Base-by-base conservation (phyloP, 1,140 invertebrate genomes). In the Anadara kagoshimensis region DNA sequence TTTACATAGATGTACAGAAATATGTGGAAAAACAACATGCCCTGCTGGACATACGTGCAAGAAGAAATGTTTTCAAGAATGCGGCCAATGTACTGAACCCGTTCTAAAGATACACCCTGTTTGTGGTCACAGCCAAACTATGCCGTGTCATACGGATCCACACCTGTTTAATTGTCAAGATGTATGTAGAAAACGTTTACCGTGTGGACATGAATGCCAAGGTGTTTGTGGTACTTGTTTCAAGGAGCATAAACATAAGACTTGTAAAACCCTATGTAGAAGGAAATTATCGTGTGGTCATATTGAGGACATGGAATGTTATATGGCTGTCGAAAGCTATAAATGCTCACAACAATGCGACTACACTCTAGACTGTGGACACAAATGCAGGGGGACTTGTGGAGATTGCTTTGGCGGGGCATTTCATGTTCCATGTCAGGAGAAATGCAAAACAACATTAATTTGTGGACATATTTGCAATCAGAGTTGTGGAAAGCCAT, bases 181-280 rank as follows among this genome's bases (percentile, higher is more conserved):
- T 8, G 22, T 43, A 12, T 80, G 81, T 57, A 11, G 56, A 24
- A n/a, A 54, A 24, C 20, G 41, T 14, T 61, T 77, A 29, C 41
- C 44, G 12, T 94, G 93, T 84, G 88, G 84, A 0, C 93, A 94
- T 86, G 78, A 84, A 63, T 94, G 93, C 83, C 86, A 83, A 1
- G 93, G 43, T 45, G 22, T 36, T 10, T 56, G 65, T 64, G 41
- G 54, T 20, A 69, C 61, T 45, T 56, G 29, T 20, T 12, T 20
- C 45, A 36, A 56, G 29, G 20, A 11, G 14, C 20, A 71, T 44
- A 53, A 36, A 18, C 51, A 49, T 16, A 44, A 5, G 26, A 57
- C n/a, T 64, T 26, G 18, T 36, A 59, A 8, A 16, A 10, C 7
- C 41, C 16, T 75, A 4, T 20, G 44, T n/a, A 51, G 58, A 12